Evolutionary conservation across 2,797 vertebrate species (phyloP).

Genomic region (Iguana delicatissima): DNA sequence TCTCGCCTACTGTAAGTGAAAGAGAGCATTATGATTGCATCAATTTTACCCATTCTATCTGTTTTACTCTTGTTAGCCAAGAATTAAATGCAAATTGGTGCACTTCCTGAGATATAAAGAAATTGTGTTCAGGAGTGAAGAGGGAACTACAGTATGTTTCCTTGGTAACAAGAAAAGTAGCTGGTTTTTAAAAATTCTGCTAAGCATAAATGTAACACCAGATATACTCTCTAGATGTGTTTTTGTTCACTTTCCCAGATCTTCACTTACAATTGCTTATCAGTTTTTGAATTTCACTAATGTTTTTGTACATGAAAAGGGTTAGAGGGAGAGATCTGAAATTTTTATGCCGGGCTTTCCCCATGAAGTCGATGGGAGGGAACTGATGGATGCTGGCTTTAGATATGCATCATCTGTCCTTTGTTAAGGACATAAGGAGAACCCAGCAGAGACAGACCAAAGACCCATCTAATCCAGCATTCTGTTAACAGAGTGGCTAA

Average conservation of each 20-base stretch:
- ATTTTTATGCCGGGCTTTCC: neutral
- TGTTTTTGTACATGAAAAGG: neutral
- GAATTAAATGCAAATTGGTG: conserved; percentile 29
- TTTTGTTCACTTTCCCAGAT: neutral
- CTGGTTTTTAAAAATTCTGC: conserved; percentile 47
- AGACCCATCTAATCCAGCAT: no score
- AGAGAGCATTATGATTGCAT: neutral
- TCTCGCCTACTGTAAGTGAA: neutral
- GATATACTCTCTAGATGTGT: conserved; percentile 14
- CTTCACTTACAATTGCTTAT: neutral
- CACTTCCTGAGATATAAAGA: conserved; percentile 11
- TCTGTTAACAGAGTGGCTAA: no score
- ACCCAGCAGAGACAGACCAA: no score
- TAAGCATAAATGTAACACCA: conserved; percentile 53
- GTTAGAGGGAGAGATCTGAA: neutral
- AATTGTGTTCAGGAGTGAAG: conserved; percentile 17
- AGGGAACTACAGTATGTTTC: conserved; percentile 55
- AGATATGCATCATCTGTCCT: neutral
- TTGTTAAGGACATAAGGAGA: neutral
- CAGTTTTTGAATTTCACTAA: conserved; percentile 2
- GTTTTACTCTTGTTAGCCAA: conserved; percentile 10
- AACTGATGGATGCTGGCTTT: neutral
- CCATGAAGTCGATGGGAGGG: neutral
- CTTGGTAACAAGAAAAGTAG: conserved; percentile 60
- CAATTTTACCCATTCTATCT: neutral